These are phyloP conservation scores for Synanthedon vespiformis DNA, from an alignment of 2,888 invertebrate genomes.

Conservation along the genomic window DNA sequence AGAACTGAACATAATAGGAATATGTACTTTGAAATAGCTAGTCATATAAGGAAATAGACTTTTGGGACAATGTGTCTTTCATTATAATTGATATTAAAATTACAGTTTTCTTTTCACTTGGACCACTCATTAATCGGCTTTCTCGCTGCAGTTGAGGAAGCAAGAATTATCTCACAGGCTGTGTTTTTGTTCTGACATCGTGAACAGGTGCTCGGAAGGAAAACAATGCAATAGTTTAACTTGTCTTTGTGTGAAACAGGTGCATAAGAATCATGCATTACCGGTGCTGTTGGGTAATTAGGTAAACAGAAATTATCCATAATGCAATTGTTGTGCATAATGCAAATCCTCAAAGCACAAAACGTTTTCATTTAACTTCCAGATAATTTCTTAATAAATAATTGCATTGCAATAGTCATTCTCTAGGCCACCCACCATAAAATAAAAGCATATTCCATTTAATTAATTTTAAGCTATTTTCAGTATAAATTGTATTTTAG, in stretches of 20 bases:
- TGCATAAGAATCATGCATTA: background rate
- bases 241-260: background rate
- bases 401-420: too few species aligned
- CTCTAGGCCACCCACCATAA: too few species aligned
- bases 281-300: background rate
- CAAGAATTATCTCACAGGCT: constrained; percentile 9
- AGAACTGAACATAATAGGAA: too few species aligned
- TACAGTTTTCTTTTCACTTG: background rate
- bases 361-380: too few species aligned
- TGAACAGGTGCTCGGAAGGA: constrained; percentile 18
- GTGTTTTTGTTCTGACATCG: constrained; percentile 8
- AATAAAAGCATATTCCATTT: too few species aligned
- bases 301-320: background rate
- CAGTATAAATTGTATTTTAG: too few species aligned
- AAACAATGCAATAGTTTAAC: constrained; percentile 17
- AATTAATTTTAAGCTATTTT: too few species aligned
- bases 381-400: too few species aligned
- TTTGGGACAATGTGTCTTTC: too few species aligned
- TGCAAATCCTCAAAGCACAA: background rate
- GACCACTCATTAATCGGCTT: constrained; percentile 1
- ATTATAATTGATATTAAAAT: too few species aligned
- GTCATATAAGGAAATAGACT: too few species aligned
- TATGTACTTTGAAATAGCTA: too few species aligned
- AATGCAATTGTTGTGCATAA: background rate
- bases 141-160: constrained; percentile 9